These are phyloP conservation scores for Leptobrachium leishanense DNA, from an alignment of 2,113 vertebrate genomes.

Conservation along the genomic window DNA sequence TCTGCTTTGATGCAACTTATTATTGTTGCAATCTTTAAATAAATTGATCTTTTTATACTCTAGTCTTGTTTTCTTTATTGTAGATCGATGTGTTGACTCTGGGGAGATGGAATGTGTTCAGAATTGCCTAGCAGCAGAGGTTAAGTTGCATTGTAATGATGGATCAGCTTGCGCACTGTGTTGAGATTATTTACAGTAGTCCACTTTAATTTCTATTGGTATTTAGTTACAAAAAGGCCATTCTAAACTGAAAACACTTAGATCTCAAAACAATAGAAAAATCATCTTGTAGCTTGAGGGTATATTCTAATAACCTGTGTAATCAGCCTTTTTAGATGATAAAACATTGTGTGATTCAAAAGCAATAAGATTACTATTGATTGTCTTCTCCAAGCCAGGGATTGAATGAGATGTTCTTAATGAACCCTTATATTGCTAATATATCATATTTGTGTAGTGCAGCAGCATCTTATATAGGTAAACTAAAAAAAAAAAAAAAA, in stretches of 20 bases:
- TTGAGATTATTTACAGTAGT: slow-evolving; percentile 18
- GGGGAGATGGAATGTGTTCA: slow-evolving; percentile 21
- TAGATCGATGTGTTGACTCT: slow-evolving; percentile 27
- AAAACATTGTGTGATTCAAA: slow-evolving; percentile 8
- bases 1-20: slow-evolving; percentile 29
- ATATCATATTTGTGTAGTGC: neutral
- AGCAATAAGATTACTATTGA: slow-evolving; percentile 19
- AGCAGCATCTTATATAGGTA: neutral
- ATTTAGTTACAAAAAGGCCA: neutral
- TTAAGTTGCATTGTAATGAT: slow-evolving; percentile 35
- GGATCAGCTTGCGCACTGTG: neutral
- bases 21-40: slow-evolving; percentile 29
- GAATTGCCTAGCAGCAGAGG: slow-evolving; percentile 5
- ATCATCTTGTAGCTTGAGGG: neutral
- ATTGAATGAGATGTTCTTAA: slow-evolving; percentile 6
- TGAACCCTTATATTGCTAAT: slow-evolving; percentile 13
- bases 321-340: slow-evolving; percentile 23
- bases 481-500: too few species aligned
- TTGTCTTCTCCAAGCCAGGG: neutral
- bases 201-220: slow-evolving; percentile 4
- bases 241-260: neutral
- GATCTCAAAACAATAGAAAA: neutral
- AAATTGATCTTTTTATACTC: slow-evolving; percentile 40
- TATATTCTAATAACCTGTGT: slow-evolving; percentile 23
- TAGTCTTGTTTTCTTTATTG: slow-evolving; percentile 37